Conservation (phyloP, 2,888 invertebrate species). For the Nineta flava region DNA sequence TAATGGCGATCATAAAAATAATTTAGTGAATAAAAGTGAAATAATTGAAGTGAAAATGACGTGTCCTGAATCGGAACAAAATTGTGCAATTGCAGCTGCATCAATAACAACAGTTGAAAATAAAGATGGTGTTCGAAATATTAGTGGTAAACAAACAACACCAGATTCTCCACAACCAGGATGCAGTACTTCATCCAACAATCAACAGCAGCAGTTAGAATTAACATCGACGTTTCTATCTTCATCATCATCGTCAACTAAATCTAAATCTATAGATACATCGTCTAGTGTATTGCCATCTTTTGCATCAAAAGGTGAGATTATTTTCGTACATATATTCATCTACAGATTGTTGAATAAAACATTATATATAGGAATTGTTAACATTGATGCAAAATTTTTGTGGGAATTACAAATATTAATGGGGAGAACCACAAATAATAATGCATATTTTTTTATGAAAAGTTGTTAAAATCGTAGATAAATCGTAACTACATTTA, state of each 20-base stretch:
- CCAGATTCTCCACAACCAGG: slow-evolving; percentile 23
- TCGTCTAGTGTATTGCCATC: slow-evolving; percentile 13
- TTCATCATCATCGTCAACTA: slow-evolving; percentile 25
- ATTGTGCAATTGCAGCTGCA: background rate
- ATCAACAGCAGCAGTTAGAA: background rate
- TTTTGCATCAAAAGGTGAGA: background rate
- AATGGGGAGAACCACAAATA: no score
- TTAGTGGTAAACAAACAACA: slow-evolving; percentile 1
- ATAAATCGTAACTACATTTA: no score
- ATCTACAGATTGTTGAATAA: no score
- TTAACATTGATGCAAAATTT: no score
- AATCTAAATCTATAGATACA: slow-evolving; percentile 14
- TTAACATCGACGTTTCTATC: slow-evolving; percentile 4
- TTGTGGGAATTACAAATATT: no score
- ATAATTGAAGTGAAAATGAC: background rate
- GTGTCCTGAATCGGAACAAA: slow-evolving; percentile 1
- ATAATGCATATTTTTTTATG: no score
- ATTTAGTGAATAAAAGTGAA: background rate
- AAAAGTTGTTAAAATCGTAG: no score
- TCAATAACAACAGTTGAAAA: background rate
- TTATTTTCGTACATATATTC: no score
- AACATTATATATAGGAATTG: no score
- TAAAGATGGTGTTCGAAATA: background rate
- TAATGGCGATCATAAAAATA: no score
- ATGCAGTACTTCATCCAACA: slow-evolving; percentile 22